Evolutionary conservation across 2,113 vertebrate species (phyloP), one percentile per base, ranked within the genome.

Genomic region (Rostratula benghalensis): DNA sequence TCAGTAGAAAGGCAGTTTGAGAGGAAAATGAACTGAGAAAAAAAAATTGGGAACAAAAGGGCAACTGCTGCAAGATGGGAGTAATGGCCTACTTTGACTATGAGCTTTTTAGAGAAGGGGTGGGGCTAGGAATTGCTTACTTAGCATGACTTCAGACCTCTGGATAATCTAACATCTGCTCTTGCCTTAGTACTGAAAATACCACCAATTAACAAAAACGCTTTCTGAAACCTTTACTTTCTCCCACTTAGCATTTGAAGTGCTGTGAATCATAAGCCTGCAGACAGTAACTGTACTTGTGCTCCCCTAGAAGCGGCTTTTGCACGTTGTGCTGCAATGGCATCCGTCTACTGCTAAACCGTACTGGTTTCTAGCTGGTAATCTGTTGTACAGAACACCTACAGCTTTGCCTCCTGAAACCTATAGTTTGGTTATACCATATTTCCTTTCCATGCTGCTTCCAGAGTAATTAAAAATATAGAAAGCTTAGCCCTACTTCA

Each of bases 111-210:
- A 0, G 53, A 54, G 53, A 4, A 1, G 16, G 9, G 11, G 18
- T 46, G 46, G 5, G 59, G 10, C 28, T 61, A 81, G 46, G 54
- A 91, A 56, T 78, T 87, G 18, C 17, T 31, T 69, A 22, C 48
- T 45, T 48, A 45, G 21, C 57, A 25, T 39, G 60, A 61, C 45
- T 78, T 82, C 46, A 45, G 80, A 89, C 20, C 57, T 83, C 53
- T 71, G 51, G 7, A 5, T 84, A 81, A 41, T 30, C 45, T 70
- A 18, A 75, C 39, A 35, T 74, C 28, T 88, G 45, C 10, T 75
- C 41, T 90, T 94, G 46, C 75, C n/a, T 30, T 81, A 61, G n/a
- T 43, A 41, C 64, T 67, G 54, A 83, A 94, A 91, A 68, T 84
- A 45, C 4, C 35, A 28, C 24, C 1, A 11, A 31, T 80, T 50